Conservation (phyloP, 2,888 invertebrate genomes). For the Agrotis segetum region DNA sequence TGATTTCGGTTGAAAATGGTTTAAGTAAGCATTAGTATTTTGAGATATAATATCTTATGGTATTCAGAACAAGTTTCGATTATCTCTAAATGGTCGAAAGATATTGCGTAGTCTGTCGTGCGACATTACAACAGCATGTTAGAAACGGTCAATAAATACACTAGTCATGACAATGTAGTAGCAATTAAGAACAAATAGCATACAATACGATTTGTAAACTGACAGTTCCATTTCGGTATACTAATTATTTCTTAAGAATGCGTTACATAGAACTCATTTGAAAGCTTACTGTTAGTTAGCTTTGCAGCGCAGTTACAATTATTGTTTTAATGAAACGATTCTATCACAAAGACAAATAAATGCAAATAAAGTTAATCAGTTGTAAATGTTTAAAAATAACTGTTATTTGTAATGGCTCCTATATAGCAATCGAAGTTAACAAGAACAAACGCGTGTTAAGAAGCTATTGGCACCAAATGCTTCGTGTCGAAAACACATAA, state of each 20-base stretch:
- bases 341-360: slow-evolving; percentile 20
- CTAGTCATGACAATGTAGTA: slow-evolving; percentile 68
- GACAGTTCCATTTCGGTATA: slow-evolving; percentile 47
- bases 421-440: slow-evolving; percentile 31
- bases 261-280: slow-evolving; percentile 22
- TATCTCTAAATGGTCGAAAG: slow-evolving; percentile 67
- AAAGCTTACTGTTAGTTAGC: slow-evolving; percentile 8
- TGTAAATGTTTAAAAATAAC: slow-evolving; percentile 11
- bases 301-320: slow-evolving; percentile 11
- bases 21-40: slow-evolving; percentile 27
- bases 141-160: slow-evolving; percentile 72
- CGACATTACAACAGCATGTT: slow-evolving; percentile 68
- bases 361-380: slow-evolving; percentile 6
- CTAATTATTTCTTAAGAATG: slow-evolving; percentile 47
- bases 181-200: slow-evolving; percentile 67
- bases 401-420: slow-evolving; percentile 2
- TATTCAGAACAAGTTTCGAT: slow-evolving; percentile 68
- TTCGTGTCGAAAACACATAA: slow-evolving; percentile 51
- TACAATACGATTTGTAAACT: slow-evolving; percentile 52
- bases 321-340: slow-evolving; percentile 1
- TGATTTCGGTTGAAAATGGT: slow-evolving; percentile 14
- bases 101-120: slow-evolving; percentile 66
- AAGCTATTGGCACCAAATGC: slow-evolving; percentile 38
- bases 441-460: slow-evolving; percentile 43
- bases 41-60: slow-evolving; percentile 43